Base-by-base conservation (phyloP, 2,797 vertebrate genomes). In the Chromobotia macracanthus region DNA sequence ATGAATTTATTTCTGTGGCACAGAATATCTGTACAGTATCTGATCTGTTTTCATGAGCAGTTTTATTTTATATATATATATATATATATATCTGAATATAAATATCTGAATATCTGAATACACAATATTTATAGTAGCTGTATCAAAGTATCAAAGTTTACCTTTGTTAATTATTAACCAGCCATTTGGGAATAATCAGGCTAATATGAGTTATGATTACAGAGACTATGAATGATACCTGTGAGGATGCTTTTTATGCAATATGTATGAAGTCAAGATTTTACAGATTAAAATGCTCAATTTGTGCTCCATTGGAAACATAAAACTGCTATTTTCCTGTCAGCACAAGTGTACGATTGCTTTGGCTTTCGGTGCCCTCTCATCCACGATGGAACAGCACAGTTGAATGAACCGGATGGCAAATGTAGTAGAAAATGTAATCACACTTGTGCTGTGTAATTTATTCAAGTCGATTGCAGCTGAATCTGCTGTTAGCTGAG, bases 401-500 rank as follows among this genome's bases (percentile, higher is more conserved):
- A 79, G 79, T 70, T 78, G 64, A 80, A 82, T 77, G 79, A 72
- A 69, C 72, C 77, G 61, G 79, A 72, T 76, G 73, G 85, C 65
- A 79, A 80, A 73, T 56, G 83, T 72, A 75, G 84, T 75, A 85
- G 71, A 84, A 83, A 82, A 85, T 84, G 81, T 84, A 80, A 84
- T 84, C 60, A 77, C 65, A 65, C 66, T 76, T 63, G 77, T 53
- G 82, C 77, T 80, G 61, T 76, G 81, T 82, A 82, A 85, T 87
- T 75, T 84, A 83, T 87, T 81, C 67, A 51, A 72, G 74, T 75
- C 66, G 16, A 21, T 71, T 56, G 69, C 82, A 77, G 79, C 72
- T 73, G 75, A 44, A 78, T 64, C 80, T 46, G 64, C 35, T 53
- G 56, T 58, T 80, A 83, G 77, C 51, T 69, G 74, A 21, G 31